Conservation (phyloP, 2,113 vertebrate genomes). For the Pseudorasbora parva region DNA sequence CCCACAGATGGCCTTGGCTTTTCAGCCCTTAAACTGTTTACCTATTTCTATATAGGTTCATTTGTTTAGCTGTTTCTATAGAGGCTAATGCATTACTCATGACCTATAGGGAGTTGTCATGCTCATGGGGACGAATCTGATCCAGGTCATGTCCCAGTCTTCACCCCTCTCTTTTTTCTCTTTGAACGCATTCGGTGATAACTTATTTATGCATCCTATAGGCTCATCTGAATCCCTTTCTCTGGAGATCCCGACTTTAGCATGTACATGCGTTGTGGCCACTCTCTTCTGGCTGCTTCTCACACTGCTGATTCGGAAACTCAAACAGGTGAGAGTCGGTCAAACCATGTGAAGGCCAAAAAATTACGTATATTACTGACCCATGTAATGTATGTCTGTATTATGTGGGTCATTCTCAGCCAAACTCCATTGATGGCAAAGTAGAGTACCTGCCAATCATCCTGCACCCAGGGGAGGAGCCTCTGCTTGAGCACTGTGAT, state of each 20-base stretch:
- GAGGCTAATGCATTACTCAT: not conserved
- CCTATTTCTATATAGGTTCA: slow-evolving; percentile 75
- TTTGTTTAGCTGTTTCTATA: slow-evolving; percentile 24
- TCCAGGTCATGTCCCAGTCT: not conserved
- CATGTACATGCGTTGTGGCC: slow-evolving; percentile 89
- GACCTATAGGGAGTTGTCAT: not conserved
- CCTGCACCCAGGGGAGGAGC: slow-evolving; percentile 86
- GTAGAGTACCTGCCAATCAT: slow-evolving; percentile 90
- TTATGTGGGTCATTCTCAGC: slow-evolving; percentile 69
- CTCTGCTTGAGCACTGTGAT: slow-evolving; percentile 85
- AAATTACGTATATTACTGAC: not conserved
- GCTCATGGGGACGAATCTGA: not conserved
- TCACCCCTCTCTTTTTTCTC: not conserved
- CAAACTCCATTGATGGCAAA: slow-evolving; percentile 77
- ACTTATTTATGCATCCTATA: slow-evolving; percentile 61
- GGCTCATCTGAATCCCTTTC: slow-evolving; percentile 81
- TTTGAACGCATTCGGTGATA: slow-evolving; percentile 10
- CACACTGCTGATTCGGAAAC: slow-evolving; percentile 90
- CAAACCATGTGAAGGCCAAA: not conserved
- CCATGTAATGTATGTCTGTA: not conserved
- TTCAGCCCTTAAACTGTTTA: slow-evolving; percentile 75
- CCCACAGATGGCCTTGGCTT: slow-evolving; percentile 79
- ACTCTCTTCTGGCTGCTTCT: slow-evolving; percentile 91
- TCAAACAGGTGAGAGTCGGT: slow-evolving; percentile 77
- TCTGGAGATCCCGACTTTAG: slow-evolving; percentile 87